Conservation (phyloP, 2,888 invertebrate genomes). For the Erebia aethiops region DNA sequence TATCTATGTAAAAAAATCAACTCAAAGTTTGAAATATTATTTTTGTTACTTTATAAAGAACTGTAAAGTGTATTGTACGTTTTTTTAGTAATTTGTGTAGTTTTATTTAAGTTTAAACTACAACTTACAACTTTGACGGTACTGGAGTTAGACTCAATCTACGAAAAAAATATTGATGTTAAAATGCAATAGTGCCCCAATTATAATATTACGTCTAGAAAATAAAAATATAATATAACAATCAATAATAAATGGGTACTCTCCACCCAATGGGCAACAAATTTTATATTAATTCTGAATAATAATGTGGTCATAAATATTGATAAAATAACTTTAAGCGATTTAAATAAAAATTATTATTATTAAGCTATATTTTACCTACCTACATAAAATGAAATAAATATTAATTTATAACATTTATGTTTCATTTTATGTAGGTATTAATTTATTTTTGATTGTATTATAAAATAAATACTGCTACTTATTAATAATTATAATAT, state of each 20-base stretch:
- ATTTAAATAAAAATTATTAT: neutral
- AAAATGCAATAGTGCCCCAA: constrained; percentile 14
- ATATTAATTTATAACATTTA: too few species aligned
- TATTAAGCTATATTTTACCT: neutral
- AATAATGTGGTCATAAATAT: too few species aligned
- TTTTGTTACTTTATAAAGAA: constrained; percentile 20
- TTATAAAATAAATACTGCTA: neutral
- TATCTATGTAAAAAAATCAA: neutral
- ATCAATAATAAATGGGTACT: constrained; percentile 7
- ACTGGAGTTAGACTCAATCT: constrained; percentile 37
- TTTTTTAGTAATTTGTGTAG: neutral
- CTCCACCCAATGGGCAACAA: too few species aligned
- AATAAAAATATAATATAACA: neutral
- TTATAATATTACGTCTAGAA: neutral
- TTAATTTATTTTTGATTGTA: constrained; percentile 12
- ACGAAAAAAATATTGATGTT: constrained; percentile 40
- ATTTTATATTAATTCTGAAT: neutral
- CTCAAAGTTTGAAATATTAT: neutral
- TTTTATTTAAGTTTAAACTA: neutral
- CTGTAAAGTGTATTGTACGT: neutral
- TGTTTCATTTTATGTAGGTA: too few species aligned
- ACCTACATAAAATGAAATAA: neutral
- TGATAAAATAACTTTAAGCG: neutral
- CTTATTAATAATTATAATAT: neutral
- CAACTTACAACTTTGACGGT: constrained; percentile 37